Percentiles rank a stretch among this genome's conserved stretches.
These are phyloP conservation scores for Virgularia gustaviana DNA, from an alignment of 92 coral and sea anemone species.

Conservation along the genomic window DNA sequence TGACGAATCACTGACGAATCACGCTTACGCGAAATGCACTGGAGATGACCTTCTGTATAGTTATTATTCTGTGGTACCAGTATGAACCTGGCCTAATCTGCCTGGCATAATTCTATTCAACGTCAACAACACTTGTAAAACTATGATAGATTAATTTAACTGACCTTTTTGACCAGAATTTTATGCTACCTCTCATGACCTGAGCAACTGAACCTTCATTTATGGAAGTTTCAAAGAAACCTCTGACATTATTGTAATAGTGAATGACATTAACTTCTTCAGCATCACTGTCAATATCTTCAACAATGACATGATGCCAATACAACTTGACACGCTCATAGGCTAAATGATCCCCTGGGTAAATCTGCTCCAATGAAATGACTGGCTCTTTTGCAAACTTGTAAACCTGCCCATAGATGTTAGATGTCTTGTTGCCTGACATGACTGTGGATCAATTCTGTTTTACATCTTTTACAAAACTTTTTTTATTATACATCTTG, in stretches of 20 bases:
- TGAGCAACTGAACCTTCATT: conserved; percentile 7
- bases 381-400: conserved; percentile 22
- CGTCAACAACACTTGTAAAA: no score
- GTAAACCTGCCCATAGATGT: conserved; percentile 32
- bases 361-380: conserved; percentile 36
- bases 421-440: conserved; percentile 13
- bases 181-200: conserved; percentile 15
- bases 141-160: background rate
- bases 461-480: no score
- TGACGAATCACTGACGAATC: no score
- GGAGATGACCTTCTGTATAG: no score
- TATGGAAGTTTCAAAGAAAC: background rate
- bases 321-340: conserved; percentile 46
- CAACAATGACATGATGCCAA: conserved; percentile 69
- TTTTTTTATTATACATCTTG: no score
- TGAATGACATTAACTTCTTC: conserved; percentile 53
- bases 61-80: no score
- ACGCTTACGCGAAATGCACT: no score
- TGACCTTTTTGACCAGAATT: conserved; percentile 36
- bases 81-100: no score
- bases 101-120: no score
- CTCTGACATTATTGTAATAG: conserved; percentile 14
- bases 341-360: conserved; percentile 63
- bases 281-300: conserved; percentile 36
- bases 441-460: no score